phyloP scores from a whole-genome alignment of 2,113 vertebrate genomes.

The Microtus ochrogaster region DNA sequence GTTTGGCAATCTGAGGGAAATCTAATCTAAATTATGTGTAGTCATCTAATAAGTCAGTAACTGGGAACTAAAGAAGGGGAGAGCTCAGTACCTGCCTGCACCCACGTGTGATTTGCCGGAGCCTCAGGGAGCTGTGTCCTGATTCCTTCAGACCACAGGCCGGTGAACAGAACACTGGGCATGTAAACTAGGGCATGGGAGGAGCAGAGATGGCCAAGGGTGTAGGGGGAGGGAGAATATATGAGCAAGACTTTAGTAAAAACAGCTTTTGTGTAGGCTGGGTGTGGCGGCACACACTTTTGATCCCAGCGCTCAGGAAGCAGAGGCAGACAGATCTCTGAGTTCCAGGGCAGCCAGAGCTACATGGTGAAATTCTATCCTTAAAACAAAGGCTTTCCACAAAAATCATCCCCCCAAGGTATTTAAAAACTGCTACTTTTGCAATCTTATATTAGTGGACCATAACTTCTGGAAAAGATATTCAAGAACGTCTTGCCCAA shows the following conservation, averaged over 20 bases:
- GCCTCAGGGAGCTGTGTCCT: neutral
- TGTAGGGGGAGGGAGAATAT: neutral
- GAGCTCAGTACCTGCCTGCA: neutral
- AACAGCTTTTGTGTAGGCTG: neutral
- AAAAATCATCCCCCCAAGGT: constrained; percentile 33
- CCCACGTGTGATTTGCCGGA: neutral
- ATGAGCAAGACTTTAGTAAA: neutral
- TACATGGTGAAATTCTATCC: neutral
- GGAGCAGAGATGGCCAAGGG: neutral
- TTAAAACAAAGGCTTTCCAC: neutral
- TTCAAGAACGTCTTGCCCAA: constrained; percentile 18
- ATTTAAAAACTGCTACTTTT: constrained; percentile 7
- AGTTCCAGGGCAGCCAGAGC: neutral
- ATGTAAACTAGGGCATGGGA: neutral
- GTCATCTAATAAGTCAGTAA: neutral
- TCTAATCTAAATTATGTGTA: neutral
- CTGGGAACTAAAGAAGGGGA: neutral
- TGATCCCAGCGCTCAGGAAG: neutral
- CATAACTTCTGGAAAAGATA: constrained; percentile 30
- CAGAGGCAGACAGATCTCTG: neutral
- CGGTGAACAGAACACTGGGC: neutral
- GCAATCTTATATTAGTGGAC: neutral
- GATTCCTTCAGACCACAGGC: neutral
- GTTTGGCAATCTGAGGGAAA: neutral
- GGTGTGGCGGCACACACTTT: neutral